Conservation (phyloP, 2,113 vertebrate species). For the Spheniscus mendiculus region DNA sequence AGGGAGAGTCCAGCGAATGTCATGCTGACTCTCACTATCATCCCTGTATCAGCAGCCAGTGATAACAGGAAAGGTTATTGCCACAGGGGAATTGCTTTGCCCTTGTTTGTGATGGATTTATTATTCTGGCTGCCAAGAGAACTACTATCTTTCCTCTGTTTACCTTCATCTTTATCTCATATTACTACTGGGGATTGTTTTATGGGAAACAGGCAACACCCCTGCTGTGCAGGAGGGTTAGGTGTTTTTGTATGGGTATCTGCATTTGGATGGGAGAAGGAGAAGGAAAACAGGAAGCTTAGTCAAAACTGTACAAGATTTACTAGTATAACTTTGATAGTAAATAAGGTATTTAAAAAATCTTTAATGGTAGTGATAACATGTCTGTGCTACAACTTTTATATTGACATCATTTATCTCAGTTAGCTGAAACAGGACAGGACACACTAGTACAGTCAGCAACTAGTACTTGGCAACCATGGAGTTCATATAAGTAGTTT, state of each 20-base stretch:
- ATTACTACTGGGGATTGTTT: neutral
- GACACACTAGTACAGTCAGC: neutral
- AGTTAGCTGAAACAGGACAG: neutral
- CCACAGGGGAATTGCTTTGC: neutral
- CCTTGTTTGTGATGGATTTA: neutral
- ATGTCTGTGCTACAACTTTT: neutral
- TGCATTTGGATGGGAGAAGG: neutral
- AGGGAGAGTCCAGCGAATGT: neutral
- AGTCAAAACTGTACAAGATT: neutral
- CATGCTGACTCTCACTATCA: neutral
- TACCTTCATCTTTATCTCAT: neutral
- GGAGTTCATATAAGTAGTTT: neutral
- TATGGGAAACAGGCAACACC: neutral
- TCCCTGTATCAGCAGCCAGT: neutral
- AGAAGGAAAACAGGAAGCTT: neutral
- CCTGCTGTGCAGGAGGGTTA: neutral
- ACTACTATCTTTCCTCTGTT: neutral
- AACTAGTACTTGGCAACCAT: neutral
- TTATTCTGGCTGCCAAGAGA: neutral
- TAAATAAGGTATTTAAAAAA: neutral
- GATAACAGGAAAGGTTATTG: slow-evolving; percentile 22
- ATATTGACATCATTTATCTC: neutral
- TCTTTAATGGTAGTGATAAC: neutral
- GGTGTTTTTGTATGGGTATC: neutral
- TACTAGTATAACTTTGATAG: neutral